Evolutionary conservation across 2,888 invertebrate genomes (phyloP), one percentile per base, ranked within the genome.

Genomic region (Aphelenchoides bicaudatus): DNA sequence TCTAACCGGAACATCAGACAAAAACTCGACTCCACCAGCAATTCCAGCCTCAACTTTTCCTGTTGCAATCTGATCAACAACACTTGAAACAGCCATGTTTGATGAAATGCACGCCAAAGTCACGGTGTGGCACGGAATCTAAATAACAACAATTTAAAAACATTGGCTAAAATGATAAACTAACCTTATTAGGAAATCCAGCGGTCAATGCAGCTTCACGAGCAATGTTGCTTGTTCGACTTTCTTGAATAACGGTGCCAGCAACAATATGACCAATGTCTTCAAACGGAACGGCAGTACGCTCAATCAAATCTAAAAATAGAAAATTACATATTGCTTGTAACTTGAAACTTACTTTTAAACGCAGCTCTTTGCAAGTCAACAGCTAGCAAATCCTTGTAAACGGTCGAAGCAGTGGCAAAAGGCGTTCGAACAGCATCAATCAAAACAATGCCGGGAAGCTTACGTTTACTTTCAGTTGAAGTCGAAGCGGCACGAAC

Each of bases 71-170:
- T 10, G 10, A 10, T n/a, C 34, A n/a, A 34, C n/a, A 10, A 34
- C 10, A 23, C 61, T 61, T 1, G 76, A 70, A 39, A 72, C 65
- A 23, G 74, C 74, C n/a, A 76, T 68, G 58, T 96, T 98, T 28
- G 94, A 89, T 19, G 94, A 94, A 69, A 99, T 98, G 80, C 98
- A 98, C 6, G 98, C 98, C 88, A 93, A 91, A 39, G 96, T 94
- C 51, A 98, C 96, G 0, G 98, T 98, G 79, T 98, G 93, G 0
- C 91, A 88, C 0, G 98, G 98, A 5, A 89, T 94, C 94, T 74
- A 54, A 39, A 58, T 10, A n/a, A 10, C 38, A 5, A 5, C 10
- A 34, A 34, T 34, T 34, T 34, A 34, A 34, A 10, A n/a, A 34
- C 34, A n/a, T 10, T 10, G 34, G 34, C 10, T 10, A 34, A 10